Percentiles rank a stretch among this genome's conserved stretches.
Evolutionary conservation across 2,888 invertebrate species (phyloP).

Genomic region (Coleophora flavipennella): DNA sequence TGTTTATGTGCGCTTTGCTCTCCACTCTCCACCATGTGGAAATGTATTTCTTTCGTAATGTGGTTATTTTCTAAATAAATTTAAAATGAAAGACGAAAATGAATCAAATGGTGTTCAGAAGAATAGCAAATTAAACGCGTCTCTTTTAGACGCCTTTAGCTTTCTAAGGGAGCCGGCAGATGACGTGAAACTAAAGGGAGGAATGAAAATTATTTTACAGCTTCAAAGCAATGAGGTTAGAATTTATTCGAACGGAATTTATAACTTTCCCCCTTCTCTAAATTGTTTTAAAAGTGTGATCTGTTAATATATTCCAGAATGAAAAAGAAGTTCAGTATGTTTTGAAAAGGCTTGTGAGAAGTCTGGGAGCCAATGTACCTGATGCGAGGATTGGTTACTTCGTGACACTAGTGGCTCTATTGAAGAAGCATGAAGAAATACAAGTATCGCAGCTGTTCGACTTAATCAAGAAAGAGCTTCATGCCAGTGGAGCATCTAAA

Average conservation of each 20-base stretch:
- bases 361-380: conserved; percentile 78
- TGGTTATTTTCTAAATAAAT: conserved; percentile 9
- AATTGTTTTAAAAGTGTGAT: no score
- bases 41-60: no score
- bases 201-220: conserved; percentile 53
- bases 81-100: conserved; percentile 45
- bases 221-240: conserved; percentile 54
- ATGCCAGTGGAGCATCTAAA: conserved; percentile 75
- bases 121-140: conserved; percentile 37
- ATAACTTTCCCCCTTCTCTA: no score
- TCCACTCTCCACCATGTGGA: no score
- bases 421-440: conserved; percentile 64
- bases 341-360: conserved; percentile 78
- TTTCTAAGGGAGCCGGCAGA: conserved; percentile 47
- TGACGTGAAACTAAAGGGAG: conserved; percentile 49
- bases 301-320: conserved; percentile 48
- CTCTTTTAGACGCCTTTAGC: conserved; percentile 58
- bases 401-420: conserved; percentile 75
- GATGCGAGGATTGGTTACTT: conserved; percentile 79
- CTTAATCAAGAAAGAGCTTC: conserved; percentile 76
- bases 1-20: no score
- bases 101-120: conserved; percentile 23
- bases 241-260: conserved; percentile 10
- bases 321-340: conserved; percentile 77
- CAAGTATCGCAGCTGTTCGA: conserved; percentile 69